phyloP scores from a whole-genome alignment of 1,140 invertebrate genomes.

The Brachionus asplanchnoidis region DNA sequence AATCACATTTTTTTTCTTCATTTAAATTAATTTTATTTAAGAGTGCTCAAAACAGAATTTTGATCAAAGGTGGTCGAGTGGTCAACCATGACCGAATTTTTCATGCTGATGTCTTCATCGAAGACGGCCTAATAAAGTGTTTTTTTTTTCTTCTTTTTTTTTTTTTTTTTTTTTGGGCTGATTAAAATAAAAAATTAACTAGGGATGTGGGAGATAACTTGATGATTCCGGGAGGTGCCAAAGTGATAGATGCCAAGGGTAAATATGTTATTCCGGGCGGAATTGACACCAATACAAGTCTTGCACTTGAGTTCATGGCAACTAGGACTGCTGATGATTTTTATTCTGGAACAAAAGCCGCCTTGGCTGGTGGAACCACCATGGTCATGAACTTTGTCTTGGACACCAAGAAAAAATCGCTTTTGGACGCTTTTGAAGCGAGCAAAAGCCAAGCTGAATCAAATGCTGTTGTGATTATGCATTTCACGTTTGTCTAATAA shows the following conservation, averaged over 20 bases:
- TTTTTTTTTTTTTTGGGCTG: background rate
- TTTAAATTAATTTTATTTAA: background rate
- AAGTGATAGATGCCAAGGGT: constrained; percentile 72
- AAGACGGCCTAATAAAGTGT: constrained; percentile 76
- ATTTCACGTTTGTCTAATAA: constrained; percentile 83
- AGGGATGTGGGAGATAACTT: constrained; percentile 72
- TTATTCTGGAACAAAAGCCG: constrained; percentile 79
- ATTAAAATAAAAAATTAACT: background rate
- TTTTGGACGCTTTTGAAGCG: constrained; percentile 83
- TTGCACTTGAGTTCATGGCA: constrained; percentile 80
- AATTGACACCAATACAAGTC: constrained; percentile 81
- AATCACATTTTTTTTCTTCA: background rate
- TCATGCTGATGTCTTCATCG: constrained; percentile 83
- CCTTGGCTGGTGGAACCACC: constrained; percentile 81
- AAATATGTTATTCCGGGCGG: constrained; percentile 76
- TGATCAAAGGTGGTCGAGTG: constrained; percentile 89
- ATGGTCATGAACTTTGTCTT: constrained; percentile 67
- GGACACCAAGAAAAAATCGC: constrained; percentile 42
- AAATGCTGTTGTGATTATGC: constrained; percentile 95
- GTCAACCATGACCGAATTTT: constrained; percentile 88
- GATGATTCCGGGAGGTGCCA: constrained; percentile 72
- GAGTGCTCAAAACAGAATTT: constrained; percentile 57
- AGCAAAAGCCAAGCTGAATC: constrained; percentile 83
- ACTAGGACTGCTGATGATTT: constrained; percentile 78
- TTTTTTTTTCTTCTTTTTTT: background rate